phyloP scores from a whole-genome alignment of 2,797 vertebrate genomes.

The Gymnodraco acuticeps region DNA sequence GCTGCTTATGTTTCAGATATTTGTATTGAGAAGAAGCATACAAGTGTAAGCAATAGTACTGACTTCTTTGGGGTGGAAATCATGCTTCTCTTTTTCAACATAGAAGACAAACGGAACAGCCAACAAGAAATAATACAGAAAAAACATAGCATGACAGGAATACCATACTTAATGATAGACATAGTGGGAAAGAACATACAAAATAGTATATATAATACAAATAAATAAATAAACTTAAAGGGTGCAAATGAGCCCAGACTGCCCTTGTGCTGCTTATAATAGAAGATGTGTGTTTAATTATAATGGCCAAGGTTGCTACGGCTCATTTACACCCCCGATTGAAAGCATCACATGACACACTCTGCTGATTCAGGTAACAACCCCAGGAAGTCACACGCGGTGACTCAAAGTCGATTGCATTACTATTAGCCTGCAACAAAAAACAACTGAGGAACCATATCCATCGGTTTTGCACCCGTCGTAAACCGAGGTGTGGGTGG shows the following conservation, averaged over 20 bases:
- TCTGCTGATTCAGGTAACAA: constrained; percentile 20
- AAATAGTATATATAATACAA: too few species aligned
- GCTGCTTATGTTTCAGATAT: neutral
- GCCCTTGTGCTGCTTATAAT: constrained; percentile 3
- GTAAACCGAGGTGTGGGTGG: constrained; percentile 19
- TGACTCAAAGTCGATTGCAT: constrained; percentile 38
- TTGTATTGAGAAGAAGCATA: too few species aligned
- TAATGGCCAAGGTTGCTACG: constrained; percentile 34
- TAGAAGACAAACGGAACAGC: too few species aligned
- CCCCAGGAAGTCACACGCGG: neutral
- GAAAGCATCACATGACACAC: constrained; percentile 32
- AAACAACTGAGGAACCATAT: constrained; percentile 47
- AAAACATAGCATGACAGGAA: too few species aligned
- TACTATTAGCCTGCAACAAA: constrained; percentile 46
- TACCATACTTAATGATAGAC: too few species aligned
- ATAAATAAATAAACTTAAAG: too few species aligned
- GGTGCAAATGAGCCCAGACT: too few species aligned
- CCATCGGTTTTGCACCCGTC: neutral
- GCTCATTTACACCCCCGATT: constrained; percentile 48
- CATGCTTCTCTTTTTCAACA: too few species aligned
- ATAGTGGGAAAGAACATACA: too few species aligned
- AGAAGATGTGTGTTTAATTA: constrained; percentile 34
- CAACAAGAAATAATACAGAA: too few species aligned
- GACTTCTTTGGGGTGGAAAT: too few species aligned
- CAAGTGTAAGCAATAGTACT: too few species aligned